These are phyloP conservation scores for Eurytoma adleriae DNA, from an alignment of 2,888 invertebrate species.

Conservation along the genomic window DNA sequence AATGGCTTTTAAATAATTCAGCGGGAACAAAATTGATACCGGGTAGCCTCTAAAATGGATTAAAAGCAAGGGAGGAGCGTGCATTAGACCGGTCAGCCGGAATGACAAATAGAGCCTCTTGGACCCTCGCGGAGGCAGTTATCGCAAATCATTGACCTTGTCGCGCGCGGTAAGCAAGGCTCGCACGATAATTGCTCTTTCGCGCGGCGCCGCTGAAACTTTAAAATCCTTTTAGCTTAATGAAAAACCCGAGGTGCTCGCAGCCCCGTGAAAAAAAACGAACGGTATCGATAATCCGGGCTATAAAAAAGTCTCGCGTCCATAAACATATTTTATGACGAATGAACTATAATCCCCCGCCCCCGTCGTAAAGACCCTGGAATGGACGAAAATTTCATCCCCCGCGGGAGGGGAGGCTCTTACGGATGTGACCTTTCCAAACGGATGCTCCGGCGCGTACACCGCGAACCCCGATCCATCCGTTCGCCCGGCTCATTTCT, in stretches of 20 bases:
- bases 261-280: not conserved
- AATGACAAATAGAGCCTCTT: not conserved
- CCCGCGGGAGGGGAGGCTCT: not conserved
- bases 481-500: too few species aligned
- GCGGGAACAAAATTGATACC: slow-evolving; percentile 1
- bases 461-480: too few species aligned
- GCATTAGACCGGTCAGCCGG: slow-evolving; percentile 13
- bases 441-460: too few species aligned
- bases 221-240: not conserved
- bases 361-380: slow-evolving; percentile 18
- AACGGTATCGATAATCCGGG: slow-evolving; percentile 6
- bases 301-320: slow-evolving; percentile 1
- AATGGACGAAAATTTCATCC: not conserved
- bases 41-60: not conserved
- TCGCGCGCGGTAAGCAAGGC: not conserved
- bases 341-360: not conserved
- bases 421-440: too few species aligned
- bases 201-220: too few species aligned
- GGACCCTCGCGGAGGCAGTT: not conserved
- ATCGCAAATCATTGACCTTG: slow-evolving; percentile 7
- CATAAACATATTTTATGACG: slow-evolving; percentile 12
- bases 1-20: slow-evolving; percentile 18
- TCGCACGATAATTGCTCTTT: not conserved
- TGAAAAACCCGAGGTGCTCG: not conserved
- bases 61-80: slow-evolving; percentile 20